Conservation (phyloP, 2,797 vertebrate species). For the Pristis pectinata region DNA sequence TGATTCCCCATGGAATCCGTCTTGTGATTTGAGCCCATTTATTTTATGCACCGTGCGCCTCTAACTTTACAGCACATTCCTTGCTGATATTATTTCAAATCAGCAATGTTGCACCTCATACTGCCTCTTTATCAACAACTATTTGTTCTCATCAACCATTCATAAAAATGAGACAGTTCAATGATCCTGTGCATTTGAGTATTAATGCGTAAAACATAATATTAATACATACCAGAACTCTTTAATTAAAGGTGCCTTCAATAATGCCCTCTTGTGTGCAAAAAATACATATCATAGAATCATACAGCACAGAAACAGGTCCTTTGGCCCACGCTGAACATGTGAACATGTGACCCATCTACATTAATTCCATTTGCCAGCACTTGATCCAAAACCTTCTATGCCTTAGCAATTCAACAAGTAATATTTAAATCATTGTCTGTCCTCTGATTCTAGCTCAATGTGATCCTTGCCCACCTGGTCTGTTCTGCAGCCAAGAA, state of each 20-base stretch:
- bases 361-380: too few species aligned
- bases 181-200: not conserved
- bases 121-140: not conserved
- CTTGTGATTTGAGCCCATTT: not conserved
- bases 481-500: conserved; percentile 64
- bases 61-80: not conserved
- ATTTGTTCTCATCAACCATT: not conserved
- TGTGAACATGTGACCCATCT: too few species aligned
- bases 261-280: not conserved
- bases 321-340: too few species aligned
- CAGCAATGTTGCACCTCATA: not conserved
- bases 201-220: not conserved
- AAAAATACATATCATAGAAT: too few species aligned
- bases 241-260: not conserved
- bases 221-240: not conserved
- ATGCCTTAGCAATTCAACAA: not conserved
- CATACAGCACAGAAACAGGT: too few species aligned
- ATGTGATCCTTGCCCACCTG: conserved; percentile 61
- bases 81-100: not conserved
- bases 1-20: too few species aligned
- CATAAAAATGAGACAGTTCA: not conserved
- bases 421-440: not conserved
- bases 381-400: too few species aligned
- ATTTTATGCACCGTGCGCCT: not conserved
- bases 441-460: conserved; percentile 51